phyloP scores from a whole-genome alignment of 2,888 invertebrate species.

The Sphaeridia pumilis region DNA sequence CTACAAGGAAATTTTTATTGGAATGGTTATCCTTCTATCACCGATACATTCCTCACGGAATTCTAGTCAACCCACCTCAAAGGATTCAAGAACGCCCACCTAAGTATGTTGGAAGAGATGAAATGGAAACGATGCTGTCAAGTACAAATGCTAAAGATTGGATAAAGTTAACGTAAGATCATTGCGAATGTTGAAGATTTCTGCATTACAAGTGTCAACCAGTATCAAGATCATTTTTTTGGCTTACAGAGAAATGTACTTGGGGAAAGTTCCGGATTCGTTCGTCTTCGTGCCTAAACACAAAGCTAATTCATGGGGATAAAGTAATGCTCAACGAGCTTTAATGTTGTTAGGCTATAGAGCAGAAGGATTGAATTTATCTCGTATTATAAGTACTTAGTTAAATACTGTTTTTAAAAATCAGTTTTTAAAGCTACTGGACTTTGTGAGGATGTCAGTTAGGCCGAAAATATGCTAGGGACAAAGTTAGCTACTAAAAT shows the following conservation, averaged over 20 bases:
- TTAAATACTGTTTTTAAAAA: too few species aligned
- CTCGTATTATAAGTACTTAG: too few species aligned
- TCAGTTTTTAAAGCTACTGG: too few species aligned
- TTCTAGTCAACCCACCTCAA: constrained; percentile 80
- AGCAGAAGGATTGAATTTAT: too few species aligned
- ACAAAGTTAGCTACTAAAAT: constrained; percentile 15
- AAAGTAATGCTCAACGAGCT: too few species aligned
- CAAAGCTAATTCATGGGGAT: constrained; percentile 78
- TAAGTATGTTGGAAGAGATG: constrained; percentile 66
- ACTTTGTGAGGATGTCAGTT: too few species aligned
- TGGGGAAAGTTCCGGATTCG: constrained; percentile 83
- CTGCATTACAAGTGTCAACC: too few species aligned
- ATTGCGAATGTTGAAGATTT: too few species aligned
- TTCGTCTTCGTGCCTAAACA: constrained; percentile 95
- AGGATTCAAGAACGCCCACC: constrained; percentile 84
- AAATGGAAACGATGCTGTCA: constrained; percentile 81
- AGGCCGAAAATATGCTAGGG: too few species aligned
- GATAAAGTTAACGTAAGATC: constrained; percentile 61
- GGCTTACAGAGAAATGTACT: constrained; percentile 70
- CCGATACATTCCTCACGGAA: constrained; percentile 87
- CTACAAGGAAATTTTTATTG: constrained; percentile 72
- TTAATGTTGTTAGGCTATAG: too few species aligned
- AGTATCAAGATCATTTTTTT: too few species aligned
- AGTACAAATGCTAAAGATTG: constrained; percentile 76
- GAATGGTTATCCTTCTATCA: constrained; percentile 90